These are phyloP conservation scores for Glareola pratincola DNA, from an alignment of 2,113 vertebrate genomes.

Conservation along the genomic window DNA sequence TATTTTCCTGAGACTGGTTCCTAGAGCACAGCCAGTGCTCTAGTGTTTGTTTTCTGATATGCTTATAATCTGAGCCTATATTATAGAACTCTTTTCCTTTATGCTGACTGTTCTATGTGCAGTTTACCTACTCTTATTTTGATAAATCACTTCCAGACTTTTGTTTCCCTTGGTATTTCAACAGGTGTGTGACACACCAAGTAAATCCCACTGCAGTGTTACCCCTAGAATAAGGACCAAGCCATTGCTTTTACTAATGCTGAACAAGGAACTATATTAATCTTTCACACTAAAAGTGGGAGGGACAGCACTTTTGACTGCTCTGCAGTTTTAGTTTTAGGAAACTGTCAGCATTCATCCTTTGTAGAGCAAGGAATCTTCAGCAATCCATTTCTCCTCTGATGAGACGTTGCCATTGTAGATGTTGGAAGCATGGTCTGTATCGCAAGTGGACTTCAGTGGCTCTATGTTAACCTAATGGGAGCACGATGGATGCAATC, in stretches of 20 bases:
- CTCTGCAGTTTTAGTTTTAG: too few relatives aligned
- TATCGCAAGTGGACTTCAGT: not conserved
- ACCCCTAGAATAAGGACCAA: not conserved
- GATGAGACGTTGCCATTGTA: not conserved
- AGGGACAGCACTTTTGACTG: not conserved
- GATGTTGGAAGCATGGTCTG: not conserved
- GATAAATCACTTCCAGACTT: not conserved
- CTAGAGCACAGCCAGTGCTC: not conserved
- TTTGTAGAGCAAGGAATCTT: not conserved
- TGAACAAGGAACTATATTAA: not conserved
- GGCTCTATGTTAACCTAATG: not conserved
- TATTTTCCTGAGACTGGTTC: not conserved
- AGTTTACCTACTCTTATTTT: not conserved
- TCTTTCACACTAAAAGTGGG: not conserved
- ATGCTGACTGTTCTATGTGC: not conserved
- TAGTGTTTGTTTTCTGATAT: not conserved
- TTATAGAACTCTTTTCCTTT: not conserved
- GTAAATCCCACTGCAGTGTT: not conserved
- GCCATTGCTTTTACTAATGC: not conserved
- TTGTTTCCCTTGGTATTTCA: not conserved
- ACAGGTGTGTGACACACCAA: not conserved
- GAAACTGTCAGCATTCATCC: not conserved
- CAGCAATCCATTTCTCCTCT: not conserved
- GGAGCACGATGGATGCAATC: not conserved
- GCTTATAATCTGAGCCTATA: not conserved